A percentile compares a stretch with the other conserved stretches of the same genome.
Evolutionary conservation across 2,888 invertebrate species (phyloP).

Genomic region (Euplagia quadripunctaria): DNA sequence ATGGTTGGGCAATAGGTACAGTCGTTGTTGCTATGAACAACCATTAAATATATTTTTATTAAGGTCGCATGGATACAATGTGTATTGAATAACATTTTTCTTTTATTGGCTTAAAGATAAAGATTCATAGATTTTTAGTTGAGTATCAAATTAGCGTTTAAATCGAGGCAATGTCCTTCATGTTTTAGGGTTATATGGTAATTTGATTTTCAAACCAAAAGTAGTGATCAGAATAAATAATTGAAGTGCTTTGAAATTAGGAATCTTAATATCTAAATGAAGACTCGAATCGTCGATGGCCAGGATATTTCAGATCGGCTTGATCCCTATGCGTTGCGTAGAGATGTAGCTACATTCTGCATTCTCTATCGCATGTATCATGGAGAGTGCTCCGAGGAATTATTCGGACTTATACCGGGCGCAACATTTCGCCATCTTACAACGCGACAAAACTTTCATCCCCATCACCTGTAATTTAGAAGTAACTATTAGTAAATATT

Average conservation of each 20-base stretch:
- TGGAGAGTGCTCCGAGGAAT: too few species aligned
- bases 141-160: constrained; percentile 16
- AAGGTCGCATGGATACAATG: constrained; percentile 38
- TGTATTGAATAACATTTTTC: constrained; percentile 28
- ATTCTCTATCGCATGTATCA: too few species aligned
- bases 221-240: constrained; percentile 6
- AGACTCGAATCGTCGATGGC: too few species aligned
- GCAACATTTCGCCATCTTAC: too few species aligned
- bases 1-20: constrained; percentile 51
- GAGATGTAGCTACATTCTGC: too few species aligned
- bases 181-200: constrained; percentile 1
- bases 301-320: too few species aligned
- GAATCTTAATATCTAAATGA: not conserved
- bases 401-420: too few species aligned
- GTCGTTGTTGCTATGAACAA: constrained; percentile 52
- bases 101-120: constrained; percentile 16
- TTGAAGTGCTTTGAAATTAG: not conserved
- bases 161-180: constrained; percentile 11
- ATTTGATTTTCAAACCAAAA: constrained; percentile 1
- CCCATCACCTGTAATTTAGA: too few species aligned
- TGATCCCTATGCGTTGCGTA: too few species aligned
- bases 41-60: constrained; percentile 44
- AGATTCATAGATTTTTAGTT: not conserved
- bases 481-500: too few species aligned
- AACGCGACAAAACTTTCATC: too few species aligned